Base-by-base conservation (phyloP, 2,113 vertebrate genomes). In the Pardalotus punctatus region DNA sequence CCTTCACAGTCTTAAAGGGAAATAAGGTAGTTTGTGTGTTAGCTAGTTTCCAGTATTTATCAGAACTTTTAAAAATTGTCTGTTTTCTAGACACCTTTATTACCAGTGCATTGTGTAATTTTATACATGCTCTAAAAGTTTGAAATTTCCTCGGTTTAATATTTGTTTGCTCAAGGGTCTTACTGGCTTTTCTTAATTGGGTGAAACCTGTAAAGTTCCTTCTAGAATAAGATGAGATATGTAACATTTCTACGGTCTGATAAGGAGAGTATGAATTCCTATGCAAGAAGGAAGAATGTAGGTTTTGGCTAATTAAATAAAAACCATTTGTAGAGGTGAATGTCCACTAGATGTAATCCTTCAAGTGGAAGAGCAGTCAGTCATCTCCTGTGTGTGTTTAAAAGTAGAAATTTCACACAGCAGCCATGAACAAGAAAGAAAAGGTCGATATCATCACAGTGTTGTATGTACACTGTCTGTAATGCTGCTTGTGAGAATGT, bases 401-500 rank as follows among this genome's bases (percentile, higher is more conserved):
- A 62, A 70, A n/a, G 15, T 12, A 61, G 42, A 57, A 38, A 47
- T 83, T 51, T 17, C 51, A 53, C 20, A 16, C 21, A 29, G 56
- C 45, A 74, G 36, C 60, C 13, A 7, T 23, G n/a, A 82, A 47
- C 24, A 70, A 69, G 25, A 4, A 2, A 42, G 76, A 60, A 48
- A 11, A 36, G 0, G 25, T 69, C 0, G 0, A 7, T 91, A 6
- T 28, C 14, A 11, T 70, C 40, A 29, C 40, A 28, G 17, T 56
- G 24, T 73, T 51, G 45, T 9, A 35, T 47, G 11, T 81, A 7
- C 28, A 45, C 42, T 35, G 35, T 35, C 51, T 81, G 11, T 56
- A 50, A 35, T 1, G 22, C 58, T 77, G 40, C 65, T 81, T 65
- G 15, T 73, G 48, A 85, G 60, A 56, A 8, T 54, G 13, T 64